A percentile compares a stretch with the other conserved stretches of the same genome.
Conservation (phyloP, 2,888 invertebrate species). For the Lepidocyrtoides sp. region DNA sequence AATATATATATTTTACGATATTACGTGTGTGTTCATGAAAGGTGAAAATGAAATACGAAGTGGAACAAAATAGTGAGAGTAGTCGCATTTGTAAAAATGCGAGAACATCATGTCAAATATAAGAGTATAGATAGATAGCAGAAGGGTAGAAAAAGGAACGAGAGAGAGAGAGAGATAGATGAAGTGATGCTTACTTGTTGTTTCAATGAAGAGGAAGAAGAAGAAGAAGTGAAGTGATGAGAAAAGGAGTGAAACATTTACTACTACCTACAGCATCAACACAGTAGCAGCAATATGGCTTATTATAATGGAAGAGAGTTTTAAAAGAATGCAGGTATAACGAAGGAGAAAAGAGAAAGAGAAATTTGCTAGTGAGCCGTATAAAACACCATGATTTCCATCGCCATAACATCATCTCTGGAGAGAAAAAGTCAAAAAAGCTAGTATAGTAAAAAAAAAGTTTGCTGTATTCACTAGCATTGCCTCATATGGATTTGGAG, state of each 20-base stretch:
- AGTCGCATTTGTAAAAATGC: slow-evolving; percentile 20
- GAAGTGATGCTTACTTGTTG: background rate
- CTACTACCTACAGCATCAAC: background rate
- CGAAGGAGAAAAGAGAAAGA: slow-evolving; percentile 14
- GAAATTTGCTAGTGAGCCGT: slow-evolving; percentile 66
- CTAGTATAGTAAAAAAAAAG: slow-evolving; percentile 32
- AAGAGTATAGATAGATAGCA: background rate
- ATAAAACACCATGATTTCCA: slow-evolving; percentile 76
- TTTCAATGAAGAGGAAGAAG: slow-evolving; percentile 1
- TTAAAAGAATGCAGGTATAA: slow-evolving; percentile 31
- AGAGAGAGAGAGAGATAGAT: slow-evolving; percentile 10
- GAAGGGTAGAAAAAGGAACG: background rate
- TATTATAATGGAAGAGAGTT: no score
- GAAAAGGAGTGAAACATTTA: slow-evolving; percentile 49
- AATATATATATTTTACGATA: slow-evolving; percentile 12
- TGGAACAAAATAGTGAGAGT: slow-evolving; percentile 32
- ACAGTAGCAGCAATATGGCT: background rate
- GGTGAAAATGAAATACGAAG: slow-evolving; percentile 62
- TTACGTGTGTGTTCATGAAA: slow-evolving; percentile 40
- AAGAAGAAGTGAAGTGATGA: no score
- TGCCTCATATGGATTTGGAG: slow-evolving; percentile 43
- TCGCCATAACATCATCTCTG: slow-evolving; percentile 75
- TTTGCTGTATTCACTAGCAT: slow-evolving; percentile 21
- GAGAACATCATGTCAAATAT: background rate
- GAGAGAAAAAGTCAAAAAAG: slow-evolving; percentile 72